A percentile compares a stretch with the other conserved stretches of the same genome.
phyloP scores from a whole-genome alignment of 2,797 vertebrate species.

The Notolepis coatsorum region DNA sequence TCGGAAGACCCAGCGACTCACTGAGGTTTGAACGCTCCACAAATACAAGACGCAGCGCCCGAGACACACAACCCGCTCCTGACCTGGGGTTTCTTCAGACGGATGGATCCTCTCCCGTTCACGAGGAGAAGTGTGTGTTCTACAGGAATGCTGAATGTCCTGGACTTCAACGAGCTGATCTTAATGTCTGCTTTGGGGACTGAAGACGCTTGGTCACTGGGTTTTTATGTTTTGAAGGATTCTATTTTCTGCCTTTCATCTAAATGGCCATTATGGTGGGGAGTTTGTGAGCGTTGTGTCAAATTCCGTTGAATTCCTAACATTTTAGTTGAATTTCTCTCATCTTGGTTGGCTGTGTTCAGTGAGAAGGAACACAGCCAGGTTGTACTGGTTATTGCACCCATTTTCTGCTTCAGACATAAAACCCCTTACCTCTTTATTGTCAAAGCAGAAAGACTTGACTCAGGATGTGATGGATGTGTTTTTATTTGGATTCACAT shows the following conservation, averaged over 20 bases:
- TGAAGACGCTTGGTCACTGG: neutral
- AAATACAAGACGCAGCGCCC: constrained; percentile 36
- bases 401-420: neutral
- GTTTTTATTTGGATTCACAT: neutral
- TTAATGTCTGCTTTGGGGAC: constrained; percentile 4
- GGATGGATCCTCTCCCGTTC: neutral
- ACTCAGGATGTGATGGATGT: neutral
- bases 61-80: constrained; percentile 56
- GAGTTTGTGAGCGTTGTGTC: neutral
- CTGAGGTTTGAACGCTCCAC: constrained; percentile 44
- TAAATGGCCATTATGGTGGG: neutral
- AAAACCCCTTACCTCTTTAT: neutral
- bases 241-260: neutral
- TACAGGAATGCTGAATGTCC: neutral
- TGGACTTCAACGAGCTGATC: neutral
- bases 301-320: neutral
- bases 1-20: constrained; percentile 53
- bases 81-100: constrained; percentile 12
- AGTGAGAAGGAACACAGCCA: neutral
- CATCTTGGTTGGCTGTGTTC: neutral
- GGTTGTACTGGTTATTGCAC: neutral
- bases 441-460: neutral
- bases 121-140: neutral
- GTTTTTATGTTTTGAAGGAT: neutral
- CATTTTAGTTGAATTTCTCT: too few species aligned